Conservation (phyloP, 1,140 invertebrate genomes). For the Maconellicoccus hirsutus region DNA sequence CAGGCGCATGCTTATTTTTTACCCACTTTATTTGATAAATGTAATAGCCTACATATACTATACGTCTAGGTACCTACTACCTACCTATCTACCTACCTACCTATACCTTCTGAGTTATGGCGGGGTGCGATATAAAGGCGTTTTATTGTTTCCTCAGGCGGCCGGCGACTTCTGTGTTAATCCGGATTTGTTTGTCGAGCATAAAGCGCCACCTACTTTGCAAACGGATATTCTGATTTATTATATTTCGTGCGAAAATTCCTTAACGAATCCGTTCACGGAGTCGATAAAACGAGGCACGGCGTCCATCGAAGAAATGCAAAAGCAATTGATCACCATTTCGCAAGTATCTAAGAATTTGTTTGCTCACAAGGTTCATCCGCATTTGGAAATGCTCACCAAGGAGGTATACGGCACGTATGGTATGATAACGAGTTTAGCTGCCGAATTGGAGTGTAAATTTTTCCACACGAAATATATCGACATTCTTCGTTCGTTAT, state of each 20-base stretch:
- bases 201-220: slow-evolving; percentile 32
- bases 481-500: slow-evolving; percentile 58
- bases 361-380: slow-evolving; percentile 38
- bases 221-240: slow-evolving; percentile 55
- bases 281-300: slow-evolving; percentile 60
- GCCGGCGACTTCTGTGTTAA: slow-evolving; percentile 64
- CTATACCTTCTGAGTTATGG: too few species aligned
- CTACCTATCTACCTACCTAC: too few species aligned
- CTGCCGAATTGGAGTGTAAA: slow-evolving; percentile 65
- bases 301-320: slow-evolving; percentile 54
- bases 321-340: slow-evolving; percentile 47
- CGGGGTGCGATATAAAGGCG: too few species aligned
- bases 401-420: slow-evolving; percentile 48
- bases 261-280: slow-evolving; percentile 49
- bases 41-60: too few species aligned
- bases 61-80: too few species aligned
- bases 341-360: slow-evolving; percentile 47
- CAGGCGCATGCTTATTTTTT: too few species aligned
- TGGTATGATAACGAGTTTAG: slow-evolving; percentile 41
- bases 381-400: slow-evolving; percentile 52
- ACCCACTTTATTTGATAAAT: too few species aligned
- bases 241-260: slow-evolving; percentile 69
- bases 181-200: slow-evolving; percentile 44
- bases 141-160: slow-evolving; percentile 37
- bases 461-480: slow-evolving; percentile 66